Evolutionary conservation across 1,140 invertebrate genomes (phyloP), one percentile per base, ranked within the genome.

Genomic region (Mylabris phalerata): DNA sequence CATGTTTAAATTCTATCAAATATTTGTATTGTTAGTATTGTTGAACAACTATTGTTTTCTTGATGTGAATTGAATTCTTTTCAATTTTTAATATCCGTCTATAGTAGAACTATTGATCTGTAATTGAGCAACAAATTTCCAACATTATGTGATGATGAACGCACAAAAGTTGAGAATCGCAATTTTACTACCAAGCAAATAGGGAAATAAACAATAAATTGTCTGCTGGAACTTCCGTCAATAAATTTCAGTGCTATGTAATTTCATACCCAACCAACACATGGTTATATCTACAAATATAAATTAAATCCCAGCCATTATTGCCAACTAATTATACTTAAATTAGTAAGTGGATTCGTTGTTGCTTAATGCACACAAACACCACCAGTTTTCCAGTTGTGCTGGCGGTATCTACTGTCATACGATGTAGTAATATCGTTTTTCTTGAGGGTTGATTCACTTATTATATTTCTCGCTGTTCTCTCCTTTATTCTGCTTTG

Each of bases 281-380:
- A 59, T 59, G 57, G 26, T 59, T 58, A 32, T 57, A 57, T 39
- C 41, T 48, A 57, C 48, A 59, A 59, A 59, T 50, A 54, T 59
- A 52, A 59, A 59, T 59, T 59, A 59, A 59, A 50, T 26, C 41
- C 57, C 49, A 46, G 32, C 32, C 57, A 59, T 51, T 59, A 59
- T 59, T 59, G 57, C 57, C 50, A 52, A 59, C 57, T 59, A 59
- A 59, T 59, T 59, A 47, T 59, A 59, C 41, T 50, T 59, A 59
- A 59, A 59, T 59, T 52, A 59, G 57, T 59, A 59, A 59, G 44
- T 46, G 48, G 57, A 59, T 45, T 54, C 51, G 42, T 13, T 45
- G 50, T 13, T n/a, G 44, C 42, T 32, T 42, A n/a, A 10, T 32
- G 5, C 9, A 26, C 32, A 32, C 32, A 32, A 4, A 32, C 32